Evolutionary conservation across 2,888 invertebrate genomes (phyloP), one percentile per base, ranked within the genome.

Genomic region (Mayetiola destructor): DNA sequence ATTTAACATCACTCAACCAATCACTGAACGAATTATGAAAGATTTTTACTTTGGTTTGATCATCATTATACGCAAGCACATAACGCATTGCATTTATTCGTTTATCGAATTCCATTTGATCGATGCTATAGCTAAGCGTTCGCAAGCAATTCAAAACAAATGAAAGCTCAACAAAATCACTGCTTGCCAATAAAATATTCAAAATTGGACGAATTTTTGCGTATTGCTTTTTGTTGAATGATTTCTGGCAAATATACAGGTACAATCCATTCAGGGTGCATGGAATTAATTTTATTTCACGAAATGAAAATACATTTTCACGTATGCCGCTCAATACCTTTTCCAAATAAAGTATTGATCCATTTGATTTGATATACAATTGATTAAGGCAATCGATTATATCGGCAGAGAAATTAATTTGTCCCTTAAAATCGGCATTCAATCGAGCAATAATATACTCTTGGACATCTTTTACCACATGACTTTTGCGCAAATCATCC

Each of bases 1-100:
- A 94, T 72, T 96, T 96, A n/a, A 96, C 94, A 70, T 96, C 96
- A 57, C 90, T 75, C 62, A 96, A 74, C 96, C 96, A 96, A 67
- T 88, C 87, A 23, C 92, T 88, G 71, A 95, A 95, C 60, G 92
- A 93, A 68, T 91, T 90, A 72, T 96, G 95, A 74, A 95, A 94
- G 52, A 94, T 77, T 61, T 71, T 71, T n/a, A 73, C 60, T 58
- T 60, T 62, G 21, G 32, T 35, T 32, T 36, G 32, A 56, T 71
- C 69, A 3, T 57, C 57, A 40, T 61, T 59, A 61, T 70, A 69
- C 59, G 71, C 63, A 58, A 78, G 64, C 27, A 79, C 74, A 57
- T 79, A 80, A 56, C 84, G 77, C 63, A 92, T 74, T 14, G 90
- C 71, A 65, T 85, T 83, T 61, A 89, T 76, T 2, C 90, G 76